phyloP scores from a whole-genome alignment of 2,888 invertebrate genomes.

The Melanostoma scalare region DNA sequence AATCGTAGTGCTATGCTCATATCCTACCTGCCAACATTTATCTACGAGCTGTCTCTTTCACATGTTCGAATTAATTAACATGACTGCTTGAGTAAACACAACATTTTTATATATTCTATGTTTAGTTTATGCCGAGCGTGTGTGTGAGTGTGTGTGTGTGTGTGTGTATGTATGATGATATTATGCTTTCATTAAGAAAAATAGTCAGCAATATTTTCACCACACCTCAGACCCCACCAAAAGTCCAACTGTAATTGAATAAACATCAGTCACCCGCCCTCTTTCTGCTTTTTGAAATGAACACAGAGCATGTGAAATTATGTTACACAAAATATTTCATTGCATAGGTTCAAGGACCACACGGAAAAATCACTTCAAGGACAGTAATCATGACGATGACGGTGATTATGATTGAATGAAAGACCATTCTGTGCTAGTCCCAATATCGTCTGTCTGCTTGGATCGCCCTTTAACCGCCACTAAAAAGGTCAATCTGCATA shows the following conservation, averaged over 20 bases:
- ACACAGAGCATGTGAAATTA: slow-evolving; percentile 40
- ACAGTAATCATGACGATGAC: slow-evolving; percentile 50
- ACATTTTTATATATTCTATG: slow-evolving; percentile 18
- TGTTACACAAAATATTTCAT: slow-evolving; percentile 19
- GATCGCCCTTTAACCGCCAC: slow-evolving; percentile 20
- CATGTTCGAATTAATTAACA: slow-evolving; percentile 54
- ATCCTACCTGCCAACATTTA: slow-evolving; percentile 16
- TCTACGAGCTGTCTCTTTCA: slow-evolving; percentile 13
- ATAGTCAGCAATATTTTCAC: slow-evolving; percentile 37
- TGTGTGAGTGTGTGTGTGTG: slow-evolving; percentile 1
- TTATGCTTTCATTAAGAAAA: slow-evolving; percentile 55
- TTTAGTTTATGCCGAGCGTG: neutral
- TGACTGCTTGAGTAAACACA: slow-evolving; percentile 47
- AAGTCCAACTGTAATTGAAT: neutral
- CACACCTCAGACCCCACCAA: neutral
- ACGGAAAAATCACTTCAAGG: slow-evolving; percentile 47
- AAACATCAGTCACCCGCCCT: neutral
- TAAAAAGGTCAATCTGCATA: slow-evolving; percentile 58
- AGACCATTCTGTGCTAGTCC: slow-evolving; percentile 21
- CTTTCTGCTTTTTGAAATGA: neutral
- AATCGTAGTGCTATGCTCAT: slow-evolving; percentile 7
- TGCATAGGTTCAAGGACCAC: slow-evolving; percentile 21
- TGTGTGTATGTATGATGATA: neutral
- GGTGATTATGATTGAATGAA: slow-evolving; percentile 6
- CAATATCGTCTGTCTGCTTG: slow-evolving; percentile 21